These are phyloP conservation scores for Pithys albifrons DNA, from an alignment of 2,113 vertebrate genomes.

Conservation along the genomic window DNA sequence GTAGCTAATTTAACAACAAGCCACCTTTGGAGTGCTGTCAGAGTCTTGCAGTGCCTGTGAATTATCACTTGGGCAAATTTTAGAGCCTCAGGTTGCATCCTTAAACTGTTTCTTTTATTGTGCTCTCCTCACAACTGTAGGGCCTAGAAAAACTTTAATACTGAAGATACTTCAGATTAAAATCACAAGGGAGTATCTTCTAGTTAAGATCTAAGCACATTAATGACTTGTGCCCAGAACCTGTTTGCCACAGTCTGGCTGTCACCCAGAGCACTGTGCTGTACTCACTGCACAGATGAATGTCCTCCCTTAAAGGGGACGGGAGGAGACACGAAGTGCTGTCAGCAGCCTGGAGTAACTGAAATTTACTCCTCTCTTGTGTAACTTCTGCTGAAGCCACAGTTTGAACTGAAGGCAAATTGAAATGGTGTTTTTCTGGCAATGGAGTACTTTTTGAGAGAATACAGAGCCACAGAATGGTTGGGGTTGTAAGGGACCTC, in stretches of 20 bases:
- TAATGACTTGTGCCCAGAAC: not conserved
- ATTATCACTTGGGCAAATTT: not conserved
- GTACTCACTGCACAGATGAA: not conserved
- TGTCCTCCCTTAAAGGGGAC: not conserved
- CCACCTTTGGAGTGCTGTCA: not conserved
- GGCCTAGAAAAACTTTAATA: not conserved
- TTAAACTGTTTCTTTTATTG: not conserved
- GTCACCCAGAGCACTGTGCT: not conserved
- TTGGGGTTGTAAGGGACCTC: not conserved
- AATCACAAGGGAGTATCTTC: not conserved
- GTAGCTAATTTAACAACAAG: not conserved
- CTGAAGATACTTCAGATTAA: not conserved
- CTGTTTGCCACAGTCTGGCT: not conserved
- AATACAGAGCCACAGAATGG: not conserved
- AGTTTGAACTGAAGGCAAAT: not conserved
- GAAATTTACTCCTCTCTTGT: accelerated
- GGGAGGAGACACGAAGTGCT: not conserved
- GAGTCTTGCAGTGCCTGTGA: not conserved
- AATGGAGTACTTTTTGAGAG: not conserved
- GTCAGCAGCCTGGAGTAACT: accelerated
- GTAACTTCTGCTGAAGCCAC: not conserved
- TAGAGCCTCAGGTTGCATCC: not conserved
- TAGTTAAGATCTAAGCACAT: not conserved
- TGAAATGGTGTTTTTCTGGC: not conserved
- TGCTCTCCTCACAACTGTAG: not conserved